Evolutionary conservation across 2,113 vertebrate genomes (phyloP).

Genomic region (Myxocyprinus asiaticus): DNA sequence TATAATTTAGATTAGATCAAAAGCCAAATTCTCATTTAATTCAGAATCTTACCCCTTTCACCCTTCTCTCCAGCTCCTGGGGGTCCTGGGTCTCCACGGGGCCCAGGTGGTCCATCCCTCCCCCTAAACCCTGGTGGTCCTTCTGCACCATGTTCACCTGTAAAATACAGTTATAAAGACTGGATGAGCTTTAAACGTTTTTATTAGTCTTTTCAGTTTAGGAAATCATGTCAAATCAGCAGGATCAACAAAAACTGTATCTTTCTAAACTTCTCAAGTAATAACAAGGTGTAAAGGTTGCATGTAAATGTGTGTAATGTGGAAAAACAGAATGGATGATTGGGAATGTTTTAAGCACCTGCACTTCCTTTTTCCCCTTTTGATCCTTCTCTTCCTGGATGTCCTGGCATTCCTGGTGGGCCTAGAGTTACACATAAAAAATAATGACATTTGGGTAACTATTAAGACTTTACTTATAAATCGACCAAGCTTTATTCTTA

Average conservation of each 20-base stretch:
- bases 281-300: not conserved
- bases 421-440: conserved; percentile 62
- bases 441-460: not conserved
- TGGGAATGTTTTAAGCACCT: conserved; percentile 68
- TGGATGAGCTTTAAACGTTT: not conserved
- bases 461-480: not conserved
- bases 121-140: conserved; percentile 85
- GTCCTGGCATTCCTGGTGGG: conserved; percentile 78
- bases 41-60: conserved; percentile 80
- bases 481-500: conserved; percentile 45
- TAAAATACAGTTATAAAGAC: conserved; percentile 31
- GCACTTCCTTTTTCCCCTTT: conserved; percentile 91
- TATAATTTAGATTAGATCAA: not conserved
- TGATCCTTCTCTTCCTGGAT: conserved; percentile 82
- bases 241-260: not conserved
- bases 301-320: not conserved
- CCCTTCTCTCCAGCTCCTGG: conserved; percentile 87
- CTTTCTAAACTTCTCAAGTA: not conserved
- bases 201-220: too few species aligned
- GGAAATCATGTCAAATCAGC: not conserved
- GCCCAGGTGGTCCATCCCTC: conserved; percentile 83
- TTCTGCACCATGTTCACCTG: conserved; percentile 87
- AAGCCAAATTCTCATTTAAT: not conserved
- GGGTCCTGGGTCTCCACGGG: conserved; percentile 84
- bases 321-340: not conserved